Base-by-base conservation (phyloP, 2,797 vertebrate species). In the Schizopygopsis malacanthus region DNA sequence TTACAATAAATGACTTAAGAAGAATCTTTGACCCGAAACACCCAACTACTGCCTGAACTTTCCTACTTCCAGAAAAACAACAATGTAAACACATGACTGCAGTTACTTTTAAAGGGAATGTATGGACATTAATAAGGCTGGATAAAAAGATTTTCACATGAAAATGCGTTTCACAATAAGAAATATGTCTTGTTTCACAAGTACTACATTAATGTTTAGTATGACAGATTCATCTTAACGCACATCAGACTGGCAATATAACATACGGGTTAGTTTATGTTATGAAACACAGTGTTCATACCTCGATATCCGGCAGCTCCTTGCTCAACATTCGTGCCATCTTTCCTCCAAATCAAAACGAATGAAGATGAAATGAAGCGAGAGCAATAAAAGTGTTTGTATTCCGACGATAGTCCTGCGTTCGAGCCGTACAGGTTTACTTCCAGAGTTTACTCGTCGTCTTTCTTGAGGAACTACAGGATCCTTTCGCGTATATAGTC, bases 291-390 rank as follows among this genome's bases (percentile, higher is more conserved):
- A 81, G 47, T 33, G 73, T 85, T 78, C 86, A 90, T 96, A 97
- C 96, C 96, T 97, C 96, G 90, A 96, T 96, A 90, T 97, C 96
- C 92, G 93, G 92, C 11, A 95, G 89, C 90, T 96, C 95, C 93
- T 92, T 95, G 94, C 95, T 96, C 78, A 96, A 94, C 93, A 94
- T 90, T 25, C 92, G 88, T 79, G 95, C 92, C 96, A 96, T 96
- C 85, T 65, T 72, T 76, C 69, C 52, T 75, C 18, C 52, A 56
- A 84, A 72, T 56, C 45, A 67, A 83, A 61, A 45, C 39, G 73
- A 83, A 50, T 2, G 65, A 79, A 54, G 41, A 61, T 22, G 3
- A 16, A 56, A 54, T 47, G 25, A 43, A 25, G 69, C 0, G 83
- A 81, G 86, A 12, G 50, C 50, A 65, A 71, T 16, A 79, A n/a